Evolutionary conservation across 1,140 invertebrate genomes (phyloP).

Genomic region (silkworm (Bombyx mori)): DNA sequence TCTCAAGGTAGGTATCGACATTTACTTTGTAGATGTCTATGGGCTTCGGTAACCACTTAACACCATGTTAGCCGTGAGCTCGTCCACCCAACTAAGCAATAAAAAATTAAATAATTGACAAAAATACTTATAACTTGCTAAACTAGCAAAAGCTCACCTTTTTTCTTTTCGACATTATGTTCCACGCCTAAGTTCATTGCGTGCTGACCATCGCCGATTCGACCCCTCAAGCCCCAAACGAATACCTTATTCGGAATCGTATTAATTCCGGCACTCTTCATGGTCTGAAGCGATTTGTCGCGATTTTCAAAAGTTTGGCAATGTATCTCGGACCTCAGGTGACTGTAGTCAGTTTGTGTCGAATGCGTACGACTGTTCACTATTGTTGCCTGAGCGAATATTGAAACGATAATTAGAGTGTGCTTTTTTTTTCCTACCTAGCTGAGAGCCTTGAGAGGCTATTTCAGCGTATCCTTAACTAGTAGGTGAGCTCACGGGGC

Average conservation of each 20-base stretch:
- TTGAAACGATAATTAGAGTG: no score
- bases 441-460: no score
- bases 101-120: neutral
- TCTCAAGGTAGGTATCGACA: no score
- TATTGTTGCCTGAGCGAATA: slow-evolving; percentile 68
- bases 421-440: no score
- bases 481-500: no score
- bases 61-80: no score
- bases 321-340: slow-evolving; percentile 64
- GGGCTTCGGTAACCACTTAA: no score
- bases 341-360: slow-evolving; percentile 74
- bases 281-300: slow-evolving; percentile 72
- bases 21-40: no score
- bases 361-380: slow-evolving; percentile 72
- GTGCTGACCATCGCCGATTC: slow-evolving; percentile 56
- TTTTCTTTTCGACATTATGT: slow-evolving; percentile 17
- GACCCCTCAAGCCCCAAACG: slow-evolving; percentile 72
- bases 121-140: neutral
- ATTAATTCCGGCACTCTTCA: slow-evolving; percentile 67
- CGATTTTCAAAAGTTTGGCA: slow-evolving; percentile 69
- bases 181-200: slow-evolving; percentile 21
- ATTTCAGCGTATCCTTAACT: no score
- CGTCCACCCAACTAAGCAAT: neutral
- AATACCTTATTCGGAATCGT: slow-evolving; percentile 63
- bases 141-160: slow-evolving; percentile 18